A percentile compares a stretch with the other conserved stretches of the same genome.
phyloP scores from a whole-genome alignment of 2,888 invertebrate genomes.

The Dascillus cervinus region DNA sequence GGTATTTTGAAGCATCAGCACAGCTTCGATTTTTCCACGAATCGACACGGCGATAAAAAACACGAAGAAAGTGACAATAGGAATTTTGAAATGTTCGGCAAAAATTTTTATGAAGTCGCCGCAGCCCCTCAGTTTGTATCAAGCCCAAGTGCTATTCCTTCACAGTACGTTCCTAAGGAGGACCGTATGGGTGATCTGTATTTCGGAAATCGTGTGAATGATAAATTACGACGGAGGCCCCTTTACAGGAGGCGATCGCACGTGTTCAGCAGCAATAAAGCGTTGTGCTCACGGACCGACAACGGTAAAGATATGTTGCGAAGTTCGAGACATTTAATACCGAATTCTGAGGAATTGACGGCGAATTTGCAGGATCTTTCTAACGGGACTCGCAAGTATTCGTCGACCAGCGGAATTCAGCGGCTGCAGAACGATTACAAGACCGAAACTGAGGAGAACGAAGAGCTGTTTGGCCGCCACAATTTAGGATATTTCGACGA shows the following conservation, averaged over 20 bases:
- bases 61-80: conserved; percentile 15
- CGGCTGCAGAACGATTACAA: neutral
- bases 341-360: neutral
- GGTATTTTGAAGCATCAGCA: conserved; percentile 31
- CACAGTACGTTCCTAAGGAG: conserved; percentile 31
- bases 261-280: neutral
- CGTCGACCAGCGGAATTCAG: neutral
- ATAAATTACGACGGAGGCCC: conserved; percentile 25
- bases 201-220: conserved; percentile 26
- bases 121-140: conserved; percentile 29
- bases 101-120: conserved; percentile 30
- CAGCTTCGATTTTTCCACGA: conserved; percentile 26
- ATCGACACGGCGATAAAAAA: conserved; percentile 17
- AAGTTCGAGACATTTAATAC: neutral
- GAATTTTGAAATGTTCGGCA: conserved; percentile 27
- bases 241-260: conserved; percentile 26
- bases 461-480: neutral
- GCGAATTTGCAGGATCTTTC: neutral
- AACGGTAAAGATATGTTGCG: neutral
- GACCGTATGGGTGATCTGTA: conserved; percentile 30
- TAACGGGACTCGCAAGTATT: neutral
- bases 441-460: neutral
- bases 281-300: too few species aligned
- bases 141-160: conserved; percentile 30
- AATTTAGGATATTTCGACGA: neutral